Percentiles rank a stretch among this genome's conserved stretches.
phyloP scores from a whole-genome alignment of 1,140 invertebrate genomes.

The Holotrichia oblita region DNA sequence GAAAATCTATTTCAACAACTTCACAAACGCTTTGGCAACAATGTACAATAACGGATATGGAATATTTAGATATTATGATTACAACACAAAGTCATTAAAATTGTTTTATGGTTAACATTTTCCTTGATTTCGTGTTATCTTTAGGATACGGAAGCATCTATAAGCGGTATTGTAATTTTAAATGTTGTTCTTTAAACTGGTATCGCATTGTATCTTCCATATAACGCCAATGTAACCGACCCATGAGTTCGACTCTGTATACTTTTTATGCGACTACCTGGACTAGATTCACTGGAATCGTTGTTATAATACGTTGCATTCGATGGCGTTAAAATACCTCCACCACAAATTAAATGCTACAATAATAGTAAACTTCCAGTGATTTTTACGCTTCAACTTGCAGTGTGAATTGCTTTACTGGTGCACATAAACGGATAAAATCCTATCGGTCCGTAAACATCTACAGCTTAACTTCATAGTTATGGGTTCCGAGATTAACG shows the following conservation, averaged over 20 bases:
- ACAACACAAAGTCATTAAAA: too few relatives aligned
- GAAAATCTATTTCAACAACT: too few relatives aligned
- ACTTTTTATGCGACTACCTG: background rate
- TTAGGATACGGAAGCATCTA: too few relatives aligned
- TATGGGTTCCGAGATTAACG: background rate
- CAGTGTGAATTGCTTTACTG: slow-evolving; percentile 15
- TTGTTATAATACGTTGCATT: background rate
- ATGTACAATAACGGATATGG: too few relatives aligned
- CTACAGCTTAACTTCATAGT: slow-evolving; percentile 7
- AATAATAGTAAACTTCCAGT: slow-evolving; percentile 8
- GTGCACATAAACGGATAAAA: slow-evolving; percentile 16
- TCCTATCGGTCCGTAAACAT: background rate
- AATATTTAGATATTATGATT: too few relatives aligned
- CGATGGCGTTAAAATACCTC: slow-evolving; percentile 14
- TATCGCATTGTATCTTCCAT: too few relatives aligned
- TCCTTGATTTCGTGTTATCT: too few relatives aligned
- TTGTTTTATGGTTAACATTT: too few relatives aligned
- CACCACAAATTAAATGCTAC: background rate
- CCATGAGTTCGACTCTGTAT: background rate
- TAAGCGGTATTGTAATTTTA: too few relatives aligned
- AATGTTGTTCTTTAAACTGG: too few relatives aligned
- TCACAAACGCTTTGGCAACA: too few relatives aligned
- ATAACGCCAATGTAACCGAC: too few relatives aligned
- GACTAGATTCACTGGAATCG: background rate
- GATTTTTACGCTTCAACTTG: background rate